These are phyloP conservation scores for Oenanthe oenanthe DNA, from an alignment of 2,113 vertebrate genomes.

Conservation along the genomic window DNA sequence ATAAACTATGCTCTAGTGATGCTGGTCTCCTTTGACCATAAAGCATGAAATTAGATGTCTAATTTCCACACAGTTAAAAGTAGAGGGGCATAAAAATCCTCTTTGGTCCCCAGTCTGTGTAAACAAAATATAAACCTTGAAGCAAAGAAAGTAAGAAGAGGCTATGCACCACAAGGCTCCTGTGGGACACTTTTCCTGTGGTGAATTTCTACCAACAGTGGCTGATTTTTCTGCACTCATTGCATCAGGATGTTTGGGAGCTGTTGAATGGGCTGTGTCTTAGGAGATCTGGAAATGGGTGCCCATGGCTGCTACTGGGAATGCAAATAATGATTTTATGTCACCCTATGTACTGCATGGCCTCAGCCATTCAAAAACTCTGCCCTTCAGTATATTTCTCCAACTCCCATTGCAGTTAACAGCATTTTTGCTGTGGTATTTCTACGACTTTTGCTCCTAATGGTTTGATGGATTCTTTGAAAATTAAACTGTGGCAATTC, in stretches of 20 bases:
- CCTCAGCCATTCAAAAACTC: neutral
- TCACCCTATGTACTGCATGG: neutral
- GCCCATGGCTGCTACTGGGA: neutral
- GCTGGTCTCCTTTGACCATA: constrained; percentile 45
- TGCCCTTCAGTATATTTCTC: neutral
- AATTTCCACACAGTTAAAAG: constrained; percentile 45
- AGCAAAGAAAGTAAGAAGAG: neutral
- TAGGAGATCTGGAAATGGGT: neutral
- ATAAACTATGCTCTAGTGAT: neutral
- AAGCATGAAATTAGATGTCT: constrained; percentile 57
- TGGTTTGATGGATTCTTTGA: neutral
- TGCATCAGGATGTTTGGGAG: neutral
- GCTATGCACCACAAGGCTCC: neutral
- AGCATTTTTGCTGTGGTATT: neutral
- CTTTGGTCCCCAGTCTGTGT: neutral
- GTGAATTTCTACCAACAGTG: neutral
- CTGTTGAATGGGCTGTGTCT: neutral
- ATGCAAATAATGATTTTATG: neutral
- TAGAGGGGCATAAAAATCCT: neutral
- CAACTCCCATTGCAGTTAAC: neutral
- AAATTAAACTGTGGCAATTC: neutral
- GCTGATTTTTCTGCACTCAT: neutral
- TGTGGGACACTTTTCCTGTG: neutral
- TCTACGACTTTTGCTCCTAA: too few species aligned
- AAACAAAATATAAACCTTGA: constrained; percentile 28